Evolutionary conservation across 2,888 invertebrate species (phyloP), one percentile per base, ranked within the genome.

Genomic region (Caenorhabditis sinica): DNA sequence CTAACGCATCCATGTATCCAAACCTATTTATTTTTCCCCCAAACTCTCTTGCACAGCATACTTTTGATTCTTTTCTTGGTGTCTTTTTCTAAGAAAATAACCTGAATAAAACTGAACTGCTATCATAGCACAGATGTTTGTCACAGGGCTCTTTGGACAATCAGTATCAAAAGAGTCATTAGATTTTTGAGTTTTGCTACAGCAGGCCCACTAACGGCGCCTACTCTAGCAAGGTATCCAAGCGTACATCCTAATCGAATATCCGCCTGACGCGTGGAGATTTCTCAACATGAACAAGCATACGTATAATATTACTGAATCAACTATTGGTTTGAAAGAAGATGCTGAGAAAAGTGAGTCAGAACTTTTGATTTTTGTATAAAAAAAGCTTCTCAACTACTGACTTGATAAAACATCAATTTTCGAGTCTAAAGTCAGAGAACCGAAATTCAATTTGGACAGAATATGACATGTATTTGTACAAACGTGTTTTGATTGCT

Each of bases 211-310:
- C 69, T 51, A 77, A 51, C 60, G 49, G 20, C 15, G 53, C 25
- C 9, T 33, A 30, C 49, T 43, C 33, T 36, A 68, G 11, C 23
- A 71, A 79, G 49, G 56, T 66, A 58, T 11, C 36, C n/a, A 36
- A 72, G 80, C 80, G 72, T 65, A 72, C 33, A 30, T 65, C 80
- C 80, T 80, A 80, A 80, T 80, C 80, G 80, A 80, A 80, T 80
- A 72, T 80, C 80, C 80, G 72, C 28, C 58, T 45, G 30, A 61
- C 60, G 49, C 56, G 23, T 2, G 1, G 13, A 45, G 13, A 30
- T 30, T 49, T 72, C 33, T 33, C 33, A 13, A 33, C 20, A 30
- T 56, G 72, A 23, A 45, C 60, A 45, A 58, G 49, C 40, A 49
- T 43, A 49, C 28, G 30, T 60, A 49, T n/a, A n/a, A n/a, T 60